A percentile compares a stretch with the other conserved stretches of the same genome.
phyloP scores from a whole-genome alignment of 2,888 invertebrate genomes.

The Papilio elwesi region DNA sequence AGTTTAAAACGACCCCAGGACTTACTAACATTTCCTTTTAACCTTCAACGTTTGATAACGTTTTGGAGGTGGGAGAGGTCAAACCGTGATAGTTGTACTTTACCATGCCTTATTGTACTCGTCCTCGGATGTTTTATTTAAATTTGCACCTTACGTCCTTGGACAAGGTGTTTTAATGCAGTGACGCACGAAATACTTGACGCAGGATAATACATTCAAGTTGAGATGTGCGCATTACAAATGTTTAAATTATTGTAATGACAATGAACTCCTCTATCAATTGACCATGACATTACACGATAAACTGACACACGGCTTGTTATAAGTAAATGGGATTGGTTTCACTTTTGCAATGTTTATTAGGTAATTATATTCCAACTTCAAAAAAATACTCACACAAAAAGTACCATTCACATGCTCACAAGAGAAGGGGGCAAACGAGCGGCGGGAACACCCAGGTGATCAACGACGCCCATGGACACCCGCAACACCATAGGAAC shows the following conservation, averaged over 20 bases:
- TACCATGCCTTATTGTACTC: slow-evolving; percentile 78
- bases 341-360: slow-evolving; percentile 3
- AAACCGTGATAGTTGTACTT: slow-evolving; percentile 65
- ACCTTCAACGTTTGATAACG: slow-evolving; percentile 47
- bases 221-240: slow-evolving; percentile 71
- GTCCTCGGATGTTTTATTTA: slow-evolving; percentile 58
- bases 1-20: slow-evolving; percentile 54
- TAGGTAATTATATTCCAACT: not conserved
- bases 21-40: slow-evolving; percentile 42
- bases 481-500: too few species aligned
- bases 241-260: slow-evolving; percentile 67
- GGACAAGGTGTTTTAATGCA: slow-evolving; percentile 54
- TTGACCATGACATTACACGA: slow-evolving; percentile 50
- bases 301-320: slow-evolving; percentile 16
- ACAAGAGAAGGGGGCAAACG: too few species aligned
- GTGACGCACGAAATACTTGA: slow-evolving; percentile 49
- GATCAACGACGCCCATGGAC: too few species aligned
- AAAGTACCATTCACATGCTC: not conserved
- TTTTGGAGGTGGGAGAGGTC: slow-evolving; percentile 52
- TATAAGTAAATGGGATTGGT: not conserved
- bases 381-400: not conserved
- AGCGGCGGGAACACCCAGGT: too few species aligned
- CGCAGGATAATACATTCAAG: slow-evolving; percentile 62
- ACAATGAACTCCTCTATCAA: slow-evolving; percentile 64
- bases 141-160: slow-evolving; percentile 64